Conservation (phyloP, 2,113 vertebrate species). For the Thamnophis sirtalis region DNA sequence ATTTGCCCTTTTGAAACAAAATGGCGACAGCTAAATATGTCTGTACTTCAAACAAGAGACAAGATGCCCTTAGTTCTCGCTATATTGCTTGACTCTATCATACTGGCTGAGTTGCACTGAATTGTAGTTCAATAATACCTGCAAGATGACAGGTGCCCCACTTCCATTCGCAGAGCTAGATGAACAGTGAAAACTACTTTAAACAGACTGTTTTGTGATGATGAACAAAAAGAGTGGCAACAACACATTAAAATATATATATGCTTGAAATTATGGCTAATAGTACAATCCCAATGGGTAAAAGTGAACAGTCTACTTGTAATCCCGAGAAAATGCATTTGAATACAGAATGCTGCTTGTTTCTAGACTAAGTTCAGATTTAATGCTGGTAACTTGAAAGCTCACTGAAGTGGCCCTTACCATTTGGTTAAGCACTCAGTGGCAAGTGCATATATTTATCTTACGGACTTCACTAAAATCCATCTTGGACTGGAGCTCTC, state of each 20-base stretch:
- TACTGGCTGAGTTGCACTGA: not conserved
- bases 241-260: not conserved
- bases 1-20: not conserved
- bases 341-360: not conserved
- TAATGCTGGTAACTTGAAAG: not conserved
- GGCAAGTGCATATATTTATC: slow-evolving; percentile 4
- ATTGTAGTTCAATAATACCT: not conserved
- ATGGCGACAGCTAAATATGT: not conserved
- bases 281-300: not conserved
- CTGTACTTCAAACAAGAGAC: not conserved
- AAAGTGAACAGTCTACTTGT: not conserved
- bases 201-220: not conserved
- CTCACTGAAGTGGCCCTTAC: not conserved
- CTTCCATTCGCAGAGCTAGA: not conserved
- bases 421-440: not conserved
- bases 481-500: not conserved
- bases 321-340: not conserved
- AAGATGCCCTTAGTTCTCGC: not conserved
- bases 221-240: not conserved
- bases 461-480: not conserved
- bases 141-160: not conserved
- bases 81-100: not conserved
- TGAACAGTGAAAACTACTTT: not conserved
- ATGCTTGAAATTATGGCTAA: not conserved
- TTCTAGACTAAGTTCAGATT: not conserved